Evolutionary conservation across 2,888 invertebrate genomes (phyloP), one percentile per base, ranked within the genome.

Genomic region (Platypus cylindrus): DNA sequence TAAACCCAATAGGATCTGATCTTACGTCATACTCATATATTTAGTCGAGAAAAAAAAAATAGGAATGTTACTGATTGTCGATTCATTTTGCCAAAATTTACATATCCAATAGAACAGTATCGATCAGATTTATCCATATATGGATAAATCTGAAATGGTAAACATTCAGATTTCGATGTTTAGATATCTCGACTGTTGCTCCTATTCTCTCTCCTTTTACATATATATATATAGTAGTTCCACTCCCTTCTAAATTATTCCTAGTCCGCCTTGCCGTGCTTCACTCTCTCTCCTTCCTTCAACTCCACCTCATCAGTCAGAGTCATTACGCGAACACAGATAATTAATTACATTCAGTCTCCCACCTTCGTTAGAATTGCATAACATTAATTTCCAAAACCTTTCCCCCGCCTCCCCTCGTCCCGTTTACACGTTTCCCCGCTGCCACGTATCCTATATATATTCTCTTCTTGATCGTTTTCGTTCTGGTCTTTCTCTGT

Each of bases 301-400:
- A 14, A 20, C 30, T 48, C 53, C 61, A 63, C 61, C 68, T 69
- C 69, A 69, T 69, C 69, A 70, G 69, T 68, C 69, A 69, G 70
- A 70, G 68, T 70, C 70, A 70, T 70, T 70, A 69, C 62, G n/a
- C n/a, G 60, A 62, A 61, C 61, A 60, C 66, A 68, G 68, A 69
- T 69, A 69, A 69, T 69, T 70, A 69, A 69, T 70, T 71, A 70
- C 70, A 69, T 69, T 70, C 67, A 66, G 65, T 66, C 62, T 63
- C 66, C 64, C 65, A 64, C 65, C 66, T 60, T 60, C 60, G 61
- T 57, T n/a, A 61, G 63, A 63, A 62, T 62, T 63, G 63, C 63
- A 63, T 63, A 62, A 60, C 63, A 63, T 63, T 63, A 63, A 63
- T 63, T 63, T 55, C 48, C 49, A 49, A 45, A 47, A 46, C 22